Conservation (phyloP, 2,888 invertebrate species). For the Calliopum simillimum region DNA sequence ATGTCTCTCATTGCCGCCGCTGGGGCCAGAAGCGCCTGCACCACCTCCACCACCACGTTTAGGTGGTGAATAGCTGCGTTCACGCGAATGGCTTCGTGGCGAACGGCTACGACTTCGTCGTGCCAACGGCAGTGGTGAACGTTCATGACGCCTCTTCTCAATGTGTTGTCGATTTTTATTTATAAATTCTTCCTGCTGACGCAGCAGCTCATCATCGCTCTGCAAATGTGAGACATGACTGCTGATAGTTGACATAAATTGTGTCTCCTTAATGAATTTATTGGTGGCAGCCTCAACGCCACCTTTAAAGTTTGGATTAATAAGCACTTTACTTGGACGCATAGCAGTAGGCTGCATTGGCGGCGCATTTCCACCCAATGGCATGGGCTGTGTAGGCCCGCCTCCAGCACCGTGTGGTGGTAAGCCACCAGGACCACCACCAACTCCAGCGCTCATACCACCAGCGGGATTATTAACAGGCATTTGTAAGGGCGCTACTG, state of each 20-base stretch:
- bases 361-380: conserved; percentile 25
- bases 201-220: conserved; percentile 65
- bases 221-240: conserved; percentile 55
- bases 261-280: conserved; percentile 67
- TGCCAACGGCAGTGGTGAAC: conserved; percentile 56
- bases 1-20: conserved; percentile 42
- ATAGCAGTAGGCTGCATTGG: conserved; percentile 40
- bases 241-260: conserved; percentile 64
- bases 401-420: conserved; percentile 1
- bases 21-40: conserved; percentile 37
- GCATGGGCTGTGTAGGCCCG: conserved; percentile 16
- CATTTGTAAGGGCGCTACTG: conserved; percentile 46
- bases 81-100: conserved; percentile 61
- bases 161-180: conserved; percentile 66
- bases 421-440: not conserved
- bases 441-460: conserved; percentile 17
- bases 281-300: conserved; percentile 67
- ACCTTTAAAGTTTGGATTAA: conserved; percentile 68
- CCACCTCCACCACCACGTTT: conserved; percentile 49
- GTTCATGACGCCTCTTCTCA: conserved; percentile 65
- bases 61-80: conserved; percentile 65
- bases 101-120: conserved; percentile 56
- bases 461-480: conserved; percentile 34
- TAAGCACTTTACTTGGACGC: conserved; percentile 61
- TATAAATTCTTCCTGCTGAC: conserved; percentile 68